These are phyloP conservation scores for Tryphoninae sp. DNA, from an alignment of 2,888 invertebrate genomes.

Conservation along the genomic window DNA sequence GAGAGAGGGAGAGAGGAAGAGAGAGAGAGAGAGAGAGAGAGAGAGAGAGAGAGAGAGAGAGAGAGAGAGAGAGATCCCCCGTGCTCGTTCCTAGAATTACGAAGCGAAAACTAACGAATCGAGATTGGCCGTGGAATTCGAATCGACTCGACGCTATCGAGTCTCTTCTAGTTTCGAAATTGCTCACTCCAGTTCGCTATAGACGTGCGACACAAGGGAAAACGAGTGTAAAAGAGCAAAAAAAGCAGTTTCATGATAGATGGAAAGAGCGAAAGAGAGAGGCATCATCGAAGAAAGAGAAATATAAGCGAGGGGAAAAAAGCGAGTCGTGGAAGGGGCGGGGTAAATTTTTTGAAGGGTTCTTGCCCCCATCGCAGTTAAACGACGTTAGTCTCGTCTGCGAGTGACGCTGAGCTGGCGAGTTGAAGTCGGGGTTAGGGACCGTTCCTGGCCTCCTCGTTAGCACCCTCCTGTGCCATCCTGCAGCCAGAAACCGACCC, in stretches of 20 bases:
- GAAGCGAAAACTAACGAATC: slow-evolving; percentile 60
- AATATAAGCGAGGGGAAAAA: slow-evolving; percentile 4
- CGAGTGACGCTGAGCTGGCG: slow-evolving; percentile 76
- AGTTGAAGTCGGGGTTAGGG: slow-evolving; percentile 65
- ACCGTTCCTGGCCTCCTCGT: slow-evolving; percentile 73
- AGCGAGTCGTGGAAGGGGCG: slow-evolving; percentile 26
- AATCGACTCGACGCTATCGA: slow-evolving; percentile 49
- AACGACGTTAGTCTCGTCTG: slow-evolving; percentile 74
- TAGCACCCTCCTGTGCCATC: slow-evolving; percentile 70
- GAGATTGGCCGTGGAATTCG: slow-evolving; percentile 59
- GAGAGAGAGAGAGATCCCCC: not conserved
- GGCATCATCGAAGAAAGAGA: slow-evolving; percentile 15
- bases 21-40: no score
- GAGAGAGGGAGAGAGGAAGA: no score
- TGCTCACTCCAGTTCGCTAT: slow-evolving; percentile 48
- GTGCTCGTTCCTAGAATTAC: slow-evolving; percentile 51
- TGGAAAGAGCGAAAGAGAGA: slow-evolving; percentile 20
- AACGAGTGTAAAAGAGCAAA: slow-evolving; percentile 51
- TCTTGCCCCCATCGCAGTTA: slow-evolving; percentile 66
- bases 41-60: no score
- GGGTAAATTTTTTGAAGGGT: slow-evolving; percentile 63
- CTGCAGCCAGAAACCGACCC: slow-evolving; percentile 38
- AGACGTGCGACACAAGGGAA: slow-evolving; percentile 46
- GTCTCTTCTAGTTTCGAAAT: slow-evolving; percentile 16
- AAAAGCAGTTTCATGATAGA: slow-evolving; percentile 48